Conservation (phyloP, 2,797 vertebrate species). For the Crenichthys baileyi region DNA sequence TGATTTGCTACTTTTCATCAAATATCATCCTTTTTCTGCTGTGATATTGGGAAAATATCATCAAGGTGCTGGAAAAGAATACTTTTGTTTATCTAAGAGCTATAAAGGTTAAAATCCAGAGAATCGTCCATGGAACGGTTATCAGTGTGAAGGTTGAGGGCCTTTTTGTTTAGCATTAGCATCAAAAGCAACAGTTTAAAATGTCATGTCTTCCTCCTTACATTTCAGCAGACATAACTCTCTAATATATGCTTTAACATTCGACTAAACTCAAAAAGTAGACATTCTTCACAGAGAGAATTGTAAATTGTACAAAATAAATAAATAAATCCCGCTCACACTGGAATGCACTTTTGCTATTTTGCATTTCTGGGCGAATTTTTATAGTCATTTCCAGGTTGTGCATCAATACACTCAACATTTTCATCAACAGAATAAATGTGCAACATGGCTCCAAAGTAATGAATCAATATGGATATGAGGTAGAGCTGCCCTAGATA, state of each 20-base stretch:
- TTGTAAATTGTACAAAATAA: no score
- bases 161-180: background rate
- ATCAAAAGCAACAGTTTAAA: background rate
- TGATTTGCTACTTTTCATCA: background rate
- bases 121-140: background rate
- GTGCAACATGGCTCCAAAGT: background rate
- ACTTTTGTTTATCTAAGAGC: background rate
- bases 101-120: background rate
- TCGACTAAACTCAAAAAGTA: background rate
- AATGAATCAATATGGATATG: background rate
- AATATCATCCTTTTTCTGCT: background rate
- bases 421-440: background rate
- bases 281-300: background rate
- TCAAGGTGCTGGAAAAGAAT: background rate
- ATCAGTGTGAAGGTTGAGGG: background rate
- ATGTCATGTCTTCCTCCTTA: background rate
- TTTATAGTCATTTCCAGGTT: background rate
- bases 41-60: background rate
- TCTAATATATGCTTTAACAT: background rate
- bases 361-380: background rate
- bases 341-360: background rate
- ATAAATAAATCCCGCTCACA: background rate
- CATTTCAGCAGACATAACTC: background rate
- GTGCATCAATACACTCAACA: background rate
- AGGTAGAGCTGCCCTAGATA: background rate